Base-by-base conservation (phyloP, 2,888 invertebrate genomes). In the Actias luna region DNA sequence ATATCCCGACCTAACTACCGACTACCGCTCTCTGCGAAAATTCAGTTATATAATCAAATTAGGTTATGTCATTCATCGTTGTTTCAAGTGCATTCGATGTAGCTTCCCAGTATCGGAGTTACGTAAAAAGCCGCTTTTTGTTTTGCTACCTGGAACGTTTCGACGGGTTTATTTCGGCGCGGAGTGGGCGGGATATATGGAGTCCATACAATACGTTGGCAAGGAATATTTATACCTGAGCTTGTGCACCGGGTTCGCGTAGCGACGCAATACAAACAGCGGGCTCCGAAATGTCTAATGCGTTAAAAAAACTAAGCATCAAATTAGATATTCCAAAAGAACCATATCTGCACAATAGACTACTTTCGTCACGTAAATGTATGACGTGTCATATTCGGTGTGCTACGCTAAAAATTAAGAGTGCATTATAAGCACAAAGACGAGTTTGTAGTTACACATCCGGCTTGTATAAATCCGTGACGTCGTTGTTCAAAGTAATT, bases 361-460 rank as follows among this genome's bases (percentile, higher is more conserved):
- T 69, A 80, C 75, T 82, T 80, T 77, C 72, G 75, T 78, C 71
- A 69, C 74, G 68, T 78, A 77, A 82, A 83, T 80, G 77, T 80
- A 78, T 80, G 87, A 76, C 71, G 75, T 69, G 74, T 71, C 74
- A 77, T 83, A 83, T 85, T 84, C 84, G 83, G 83, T 81, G 79
- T 76, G 80, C 72, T 69, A 68, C 66, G 76, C 72, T 72, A 77
- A 82, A n/a, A 80, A 84, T 85, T 80, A 83, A 81, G 79, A 80
- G 82, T 82, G 77, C 74, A 79, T 82, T 80, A 81, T 76, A 77
- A 80, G 77, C 70, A 85, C 82, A 84, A 84, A 82, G 81, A 76
- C 75, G 29, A 85, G 89, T 88, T 87, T 86, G 80, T 82, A 82
- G 76, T 82, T 81, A 88, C 88, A 91, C 89, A 90, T 92, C 91